Base-by-base conservation (phyloP, 2,888 invertebrate species). In the Pecten maximus region DNA sequence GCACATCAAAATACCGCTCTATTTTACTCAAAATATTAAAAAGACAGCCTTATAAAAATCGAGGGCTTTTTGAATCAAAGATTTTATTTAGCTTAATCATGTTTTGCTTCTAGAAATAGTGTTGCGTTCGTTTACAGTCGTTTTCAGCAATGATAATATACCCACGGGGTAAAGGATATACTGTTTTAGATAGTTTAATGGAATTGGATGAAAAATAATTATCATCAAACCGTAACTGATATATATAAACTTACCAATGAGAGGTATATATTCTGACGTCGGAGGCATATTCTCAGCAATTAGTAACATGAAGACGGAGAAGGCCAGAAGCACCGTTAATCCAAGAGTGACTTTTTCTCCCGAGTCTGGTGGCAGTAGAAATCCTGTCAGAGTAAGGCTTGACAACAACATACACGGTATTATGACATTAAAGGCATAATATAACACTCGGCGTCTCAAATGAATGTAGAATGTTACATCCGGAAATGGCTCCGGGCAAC, bases 341-440 rank as follows among this genome's bases (percentile, higher is more conserved):
- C 97, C 97, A 3, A 97, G 96, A 10, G 97, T 97, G 60, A 97
- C 97, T 94, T 97, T 97, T 95, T 97, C 97, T 1, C 97, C 97
- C 8, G 97, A 97, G 93, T 97, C 97, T 0, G 97, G 97, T 3
- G 97, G 97, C 88, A 97, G 95, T 92, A 97, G 97, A 95, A 97
- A 97, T 16, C 97, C 97, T 12, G 97, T 96, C 89, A 97, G 96
- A 0, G 97, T 97, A 88, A 97, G 95, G 97, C 98, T 88, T 97
- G 97, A 88, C 98, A 97, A 96, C 97, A 97, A 97, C 94, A 97
- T 97, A 94, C 97, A 97, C 4, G 97, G 97, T 93, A 97, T 97
- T 89, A 97, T 97, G 88, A 97, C 97, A 95, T 97, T 97, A 95
- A 97, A 97, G 94, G 97, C 96, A 93, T 96, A 96, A 93, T 96